These are phyloP conservation scores for Noctilio leporinus DNA, from an alignment of 2,113 vertebrate species.

Conservation along the genomic window DNA sequence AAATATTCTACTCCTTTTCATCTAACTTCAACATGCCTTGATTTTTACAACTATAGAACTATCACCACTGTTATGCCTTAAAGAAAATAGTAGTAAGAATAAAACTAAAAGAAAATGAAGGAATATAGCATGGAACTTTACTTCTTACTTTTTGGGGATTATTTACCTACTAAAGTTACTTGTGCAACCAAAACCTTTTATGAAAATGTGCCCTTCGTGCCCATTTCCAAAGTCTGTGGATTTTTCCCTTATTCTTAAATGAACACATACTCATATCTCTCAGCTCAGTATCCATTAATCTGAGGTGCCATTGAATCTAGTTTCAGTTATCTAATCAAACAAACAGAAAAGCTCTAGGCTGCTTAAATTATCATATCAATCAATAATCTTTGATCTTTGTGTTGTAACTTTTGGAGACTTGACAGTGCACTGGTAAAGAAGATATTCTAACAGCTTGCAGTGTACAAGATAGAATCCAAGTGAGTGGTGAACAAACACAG, in stretches of 20 bases:
- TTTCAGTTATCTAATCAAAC: neutral
- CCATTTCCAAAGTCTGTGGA: neutral
- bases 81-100: neutral
- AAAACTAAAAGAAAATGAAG: neutral
- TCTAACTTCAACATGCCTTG: neutral
- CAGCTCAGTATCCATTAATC: neutral
- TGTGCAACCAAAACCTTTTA: neutral
- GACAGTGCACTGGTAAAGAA: neutral
- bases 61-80: neutral
- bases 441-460: neutral
- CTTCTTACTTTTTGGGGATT: neutral
- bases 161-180: neutral
- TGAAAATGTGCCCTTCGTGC: neutral
- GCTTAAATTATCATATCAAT: neutral
- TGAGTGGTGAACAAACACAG: too few species aligned
- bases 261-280: neutral
- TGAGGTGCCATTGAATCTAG: neutral
- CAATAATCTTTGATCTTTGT: neutral
- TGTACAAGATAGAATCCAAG: neutral
- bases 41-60: neutral
- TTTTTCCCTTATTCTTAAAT: neutral
- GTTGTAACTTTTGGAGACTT: neutral
- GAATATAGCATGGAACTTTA: neutral
- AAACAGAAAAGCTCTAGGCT: neutral
- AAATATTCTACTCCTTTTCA: neutral